Percentiles rank a stretch among this genome's conserved stretches.
Conservation (phyloP, 2,113 vertebrate species). For the Salminus brasiliensis region DNA sequence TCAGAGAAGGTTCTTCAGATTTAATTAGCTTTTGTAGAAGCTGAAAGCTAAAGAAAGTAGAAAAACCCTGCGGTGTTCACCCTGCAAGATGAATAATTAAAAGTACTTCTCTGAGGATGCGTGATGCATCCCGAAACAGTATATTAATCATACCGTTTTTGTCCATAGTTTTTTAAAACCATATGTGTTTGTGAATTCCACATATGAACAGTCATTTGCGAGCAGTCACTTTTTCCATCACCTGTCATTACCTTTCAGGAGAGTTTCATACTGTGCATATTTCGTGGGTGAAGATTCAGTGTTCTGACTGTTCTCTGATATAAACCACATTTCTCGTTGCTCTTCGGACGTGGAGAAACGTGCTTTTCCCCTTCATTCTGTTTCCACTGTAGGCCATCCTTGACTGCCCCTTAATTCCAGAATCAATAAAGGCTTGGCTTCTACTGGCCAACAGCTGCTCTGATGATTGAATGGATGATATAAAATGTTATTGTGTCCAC, state of each 20-base stretch:
- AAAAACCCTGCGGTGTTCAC: not conserved
- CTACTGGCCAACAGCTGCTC: slow-evolving; percentile 29
- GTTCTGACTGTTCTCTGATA: slow-evolving; percentile 45
- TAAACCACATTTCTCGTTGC: slow-evolving; percentile 45
- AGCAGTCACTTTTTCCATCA: slow-evolving; percentile 51
- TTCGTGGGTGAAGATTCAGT: slow-evolving; percentile 33
- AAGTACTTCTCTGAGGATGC: not conserved
- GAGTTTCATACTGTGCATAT: slow-evolving; percentile 21
- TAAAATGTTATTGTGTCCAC: slow-evolving; percentile 14
- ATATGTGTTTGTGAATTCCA: slow-evolving; percentile 43
- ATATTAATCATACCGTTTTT: slow-evolving; percentile 14
- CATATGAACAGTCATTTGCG: slow-evolving; percentile 34
- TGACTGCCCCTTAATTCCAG: slow-evolving; percentile 42
- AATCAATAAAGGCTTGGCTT: slow-evolving; percentile 41
- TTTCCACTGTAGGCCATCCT: slow-evolving; percentile 16
- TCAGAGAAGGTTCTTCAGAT: no score
- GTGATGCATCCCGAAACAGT: slow-evolving; percentile 20
- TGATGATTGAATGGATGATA: slow-evolving; percentile 24
- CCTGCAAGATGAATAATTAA: slow-evolving; percentile 16
- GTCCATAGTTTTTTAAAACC: not conserved
- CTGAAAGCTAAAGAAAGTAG: not conserved
- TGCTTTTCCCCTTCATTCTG: slow-evolving; percentile 7
- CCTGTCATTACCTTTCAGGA: slow-evolving; percentile 38
- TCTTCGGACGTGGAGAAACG: slow-evolving; percentile 36
- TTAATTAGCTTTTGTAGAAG: not conserved